Percentiles rank a stretch among this genome's conserved stretches.
Conservation (phyloP, 2,113 vertebrate genomes). For the Varanus salvator region DNA sequence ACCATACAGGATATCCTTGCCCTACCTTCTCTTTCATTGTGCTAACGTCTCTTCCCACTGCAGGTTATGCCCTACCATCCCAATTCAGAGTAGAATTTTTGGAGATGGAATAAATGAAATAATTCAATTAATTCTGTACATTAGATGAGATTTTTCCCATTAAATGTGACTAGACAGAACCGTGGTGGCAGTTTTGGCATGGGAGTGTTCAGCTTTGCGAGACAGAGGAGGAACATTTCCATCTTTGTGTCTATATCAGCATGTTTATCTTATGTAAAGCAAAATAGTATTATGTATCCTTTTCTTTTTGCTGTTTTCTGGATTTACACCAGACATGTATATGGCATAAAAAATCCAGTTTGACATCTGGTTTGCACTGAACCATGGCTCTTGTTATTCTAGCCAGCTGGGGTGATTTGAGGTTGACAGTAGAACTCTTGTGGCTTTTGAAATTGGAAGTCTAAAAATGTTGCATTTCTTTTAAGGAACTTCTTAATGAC, state of each 20-base stretch:
- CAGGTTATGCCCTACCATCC: neutral
- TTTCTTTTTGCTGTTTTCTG: neutral
- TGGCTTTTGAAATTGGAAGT: neutral
- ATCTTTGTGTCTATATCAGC: neutral
- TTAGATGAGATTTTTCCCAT: neutral
- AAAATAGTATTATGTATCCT: neutral
- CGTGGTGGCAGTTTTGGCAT: neutral
- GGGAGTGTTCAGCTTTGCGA: neutral
- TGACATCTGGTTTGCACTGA: conserved; percentile 13
- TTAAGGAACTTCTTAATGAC: conserved; percentile 9
- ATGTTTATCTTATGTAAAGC: conserved; percentile 8
- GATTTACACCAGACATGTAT: neutral
- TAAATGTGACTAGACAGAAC: neutral
- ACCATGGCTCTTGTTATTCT: neutral
- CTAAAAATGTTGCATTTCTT: neutral
- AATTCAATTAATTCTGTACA: neutral
- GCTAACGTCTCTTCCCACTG: neutral
- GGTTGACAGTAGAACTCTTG: neutral
- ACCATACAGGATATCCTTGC: too few species aligned
- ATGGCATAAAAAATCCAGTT: neutral
- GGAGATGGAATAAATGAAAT: neutral
- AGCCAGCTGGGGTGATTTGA: conserved; percentile 10
- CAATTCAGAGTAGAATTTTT: neutral
- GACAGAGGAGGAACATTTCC: neutral
- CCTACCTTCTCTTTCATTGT: neutral